Percentiles rank a stretch among this genome's conserved stretches.
Conservation (phyloP, 2,113 vertebrate genomes). For the Nibea albiflora region DNA sequence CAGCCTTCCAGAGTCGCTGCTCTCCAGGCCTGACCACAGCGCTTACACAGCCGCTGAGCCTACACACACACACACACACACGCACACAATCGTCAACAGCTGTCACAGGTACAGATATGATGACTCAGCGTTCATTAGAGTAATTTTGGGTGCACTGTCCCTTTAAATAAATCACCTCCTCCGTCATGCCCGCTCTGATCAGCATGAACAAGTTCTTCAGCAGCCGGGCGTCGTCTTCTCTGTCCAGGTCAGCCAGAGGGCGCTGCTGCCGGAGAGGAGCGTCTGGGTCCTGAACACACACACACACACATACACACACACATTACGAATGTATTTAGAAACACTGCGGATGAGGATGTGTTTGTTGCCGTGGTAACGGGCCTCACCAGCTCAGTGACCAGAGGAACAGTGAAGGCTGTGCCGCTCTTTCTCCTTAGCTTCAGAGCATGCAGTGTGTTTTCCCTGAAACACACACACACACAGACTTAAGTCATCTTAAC, state of each 20-base stretch:
- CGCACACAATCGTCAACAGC: constrained; percentile 4
- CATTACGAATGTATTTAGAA: not conserved
- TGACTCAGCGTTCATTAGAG: too few relatives aligned
- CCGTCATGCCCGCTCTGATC: constrained; percentile 96
- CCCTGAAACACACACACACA: constrained; percentile 84
- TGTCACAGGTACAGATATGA: too few relatives aligned
- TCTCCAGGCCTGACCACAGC: constrained; percentile 98
- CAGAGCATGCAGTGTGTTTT: constrained; percentile 93
- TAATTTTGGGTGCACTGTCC: not conserved
- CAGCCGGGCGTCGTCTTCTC: constrained; percentile 92
- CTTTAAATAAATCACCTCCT: constrained; percentile 84
- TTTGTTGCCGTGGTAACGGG: not conserved
- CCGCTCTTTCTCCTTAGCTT: constrained; percentile 87
- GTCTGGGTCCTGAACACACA: constrained; percentile 90
- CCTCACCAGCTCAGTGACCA: constrained; percentile 95
- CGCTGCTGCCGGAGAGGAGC: constrained; percentile 95
- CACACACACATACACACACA: not conserved
- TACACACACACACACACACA: constrained; percentile 69
- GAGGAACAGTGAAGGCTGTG: constrained; percentile 84
- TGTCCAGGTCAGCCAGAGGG: constrained; percentile 95
- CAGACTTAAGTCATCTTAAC: not conserved
- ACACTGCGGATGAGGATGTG: not conserved
- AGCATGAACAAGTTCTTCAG: constrained; percentile 95
- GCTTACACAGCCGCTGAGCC: constrained; percentile 96
- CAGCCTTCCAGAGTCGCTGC: constrained; percentile 97